Evolutionary conservation across 2,888 invertebrate genomes (phyloP).

Genomic region (Palloptera scutellata): DNA sequence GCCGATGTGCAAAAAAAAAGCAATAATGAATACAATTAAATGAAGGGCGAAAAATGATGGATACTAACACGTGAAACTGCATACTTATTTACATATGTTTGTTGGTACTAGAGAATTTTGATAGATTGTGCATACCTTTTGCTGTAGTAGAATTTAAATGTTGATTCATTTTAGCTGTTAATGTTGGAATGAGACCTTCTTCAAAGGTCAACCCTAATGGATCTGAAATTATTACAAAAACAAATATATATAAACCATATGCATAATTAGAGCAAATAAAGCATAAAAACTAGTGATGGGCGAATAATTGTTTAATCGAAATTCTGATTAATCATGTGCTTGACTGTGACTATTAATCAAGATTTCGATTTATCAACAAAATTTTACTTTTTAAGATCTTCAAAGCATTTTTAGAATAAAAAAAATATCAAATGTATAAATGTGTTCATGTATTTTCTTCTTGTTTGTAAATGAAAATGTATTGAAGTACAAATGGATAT

Average conservation of each 20-base stretch:
- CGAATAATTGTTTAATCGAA: too few relatives aligned
- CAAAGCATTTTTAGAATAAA: too few relatives aligned
- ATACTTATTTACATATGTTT: not conserved
- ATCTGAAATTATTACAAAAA: constrained; percentile 38
- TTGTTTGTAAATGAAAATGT: too few relatives aligned
- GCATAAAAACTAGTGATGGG: not conserved
- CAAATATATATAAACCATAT: not conserved
- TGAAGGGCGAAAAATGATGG: not conserved
- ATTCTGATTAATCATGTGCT: too few relatives aligned
- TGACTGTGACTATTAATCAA: too few relatives aligned
- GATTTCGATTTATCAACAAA: too few relatives aligned
- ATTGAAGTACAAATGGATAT: too few relatives aligned
- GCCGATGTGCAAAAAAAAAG: not conserved
- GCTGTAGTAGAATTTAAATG: not conserved
- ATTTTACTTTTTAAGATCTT: too few relatives aligned
- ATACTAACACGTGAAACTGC: constrained; percentile 1
- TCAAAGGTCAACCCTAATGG: constrained; percentile 43
- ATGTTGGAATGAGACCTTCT: constrained; percentile 45
- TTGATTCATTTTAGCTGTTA: constrained; percentile 36
- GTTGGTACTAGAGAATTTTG: too few relatives aligned
- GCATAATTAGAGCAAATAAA: not conserved
- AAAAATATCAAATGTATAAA: too few relatives aligned
- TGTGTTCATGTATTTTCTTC: too few relatives aligned
- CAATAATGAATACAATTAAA: not conserved
- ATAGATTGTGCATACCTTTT: constrained; percentile 37